A percentile compares a stretch with the other conserved stretches of the same genome.
Conservation (phyloP, 2,888 invertebrate species). For the Tipula confusa region DNA sequence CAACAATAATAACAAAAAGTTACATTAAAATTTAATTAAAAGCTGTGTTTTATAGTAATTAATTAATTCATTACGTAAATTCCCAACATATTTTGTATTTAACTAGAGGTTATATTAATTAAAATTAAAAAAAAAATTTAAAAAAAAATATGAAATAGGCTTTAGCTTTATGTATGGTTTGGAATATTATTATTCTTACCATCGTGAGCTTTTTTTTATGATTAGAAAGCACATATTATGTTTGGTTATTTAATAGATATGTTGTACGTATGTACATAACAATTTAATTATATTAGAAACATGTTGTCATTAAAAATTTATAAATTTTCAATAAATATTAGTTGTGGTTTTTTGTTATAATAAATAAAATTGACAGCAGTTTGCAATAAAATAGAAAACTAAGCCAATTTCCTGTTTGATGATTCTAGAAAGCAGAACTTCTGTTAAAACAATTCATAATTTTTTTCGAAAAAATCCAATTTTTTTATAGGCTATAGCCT, state of each 20-base stretch:
- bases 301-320: not conserved
- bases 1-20: not conserved
- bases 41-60: constrained; percentile 25
- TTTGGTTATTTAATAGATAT: not conserved
- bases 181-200: not conserved
- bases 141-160: not conserved
- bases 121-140: not conserved
- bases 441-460: too few species aligned
- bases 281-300: not conserved
- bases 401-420: too few species aligned
- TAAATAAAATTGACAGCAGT: too few species aligned
- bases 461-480: too few species aligned
- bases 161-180: constrained; percentile 9
- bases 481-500: too few species aligned
- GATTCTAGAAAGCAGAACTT: too few species aligned
- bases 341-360: too few species aligned
- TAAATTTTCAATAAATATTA: not conserved
- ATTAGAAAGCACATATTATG: not conserved
- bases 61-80: constrained; percentile 20
- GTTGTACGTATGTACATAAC: not conserved
- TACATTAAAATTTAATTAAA: constrained; percentile 25
- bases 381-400: too few species aligned
- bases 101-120: constrained; percentile 12
- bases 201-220: not conserved
- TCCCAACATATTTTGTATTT: constrained; percentile 6